Conservation (phyloP, 2,888 invertebrate species). For the Machimus atricapillus region DNA sequence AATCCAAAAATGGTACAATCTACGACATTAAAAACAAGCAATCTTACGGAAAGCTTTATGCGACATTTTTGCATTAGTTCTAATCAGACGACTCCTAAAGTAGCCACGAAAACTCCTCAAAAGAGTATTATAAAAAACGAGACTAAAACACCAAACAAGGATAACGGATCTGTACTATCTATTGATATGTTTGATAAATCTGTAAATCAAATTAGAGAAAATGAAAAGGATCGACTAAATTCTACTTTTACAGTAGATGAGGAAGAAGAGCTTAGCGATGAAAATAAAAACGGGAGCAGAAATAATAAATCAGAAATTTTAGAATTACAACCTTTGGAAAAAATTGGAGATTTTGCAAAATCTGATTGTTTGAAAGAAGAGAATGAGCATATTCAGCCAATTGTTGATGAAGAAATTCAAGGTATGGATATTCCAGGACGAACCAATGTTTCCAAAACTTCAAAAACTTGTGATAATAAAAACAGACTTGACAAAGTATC, state of each 20-base stretch:
- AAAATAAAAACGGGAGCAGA: background rate
- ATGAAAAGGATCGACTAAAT: background rate
- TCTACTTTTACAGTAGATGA: constrained; percentile 1
- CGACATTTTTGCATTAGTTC: background rate
- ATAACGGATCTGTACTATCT: background rate
- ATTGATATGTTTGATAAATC: background rate
- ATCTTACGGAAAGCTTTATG: background rate
- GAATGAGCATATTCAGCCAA: background rate
- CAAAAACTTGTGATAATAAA: background rate
- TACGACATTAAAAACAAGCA: background rate
- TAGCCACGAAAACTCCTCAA: background rate
- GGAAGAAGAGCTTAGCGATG: background rate
- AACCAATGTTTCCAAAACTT: background rate
- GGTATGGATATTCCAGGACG: background rate
- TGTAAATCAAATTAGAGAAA: background rate
- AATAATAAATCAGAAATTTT: background rate
- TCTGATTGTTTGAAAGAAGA: background rate
- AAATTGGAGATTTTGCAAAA: background rate
- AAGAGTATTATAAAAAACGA: background rate
- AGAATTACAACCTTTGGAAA: background rate
- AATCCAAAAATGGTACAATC: background rate
- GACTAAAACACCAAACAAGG: background rate
- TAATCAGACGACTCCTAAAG: background rate
- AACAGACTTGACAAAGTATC: background rate
- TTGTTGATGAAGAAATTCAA: background rate